A percentile compares a stretch with the other conserved stretches of the same genome.
These are phyloP conservation scores for Propsilocerus akamusi DNA, from an alignment of 1,140 invertebrate genomes.

Conservation along the genomic window DNA sequence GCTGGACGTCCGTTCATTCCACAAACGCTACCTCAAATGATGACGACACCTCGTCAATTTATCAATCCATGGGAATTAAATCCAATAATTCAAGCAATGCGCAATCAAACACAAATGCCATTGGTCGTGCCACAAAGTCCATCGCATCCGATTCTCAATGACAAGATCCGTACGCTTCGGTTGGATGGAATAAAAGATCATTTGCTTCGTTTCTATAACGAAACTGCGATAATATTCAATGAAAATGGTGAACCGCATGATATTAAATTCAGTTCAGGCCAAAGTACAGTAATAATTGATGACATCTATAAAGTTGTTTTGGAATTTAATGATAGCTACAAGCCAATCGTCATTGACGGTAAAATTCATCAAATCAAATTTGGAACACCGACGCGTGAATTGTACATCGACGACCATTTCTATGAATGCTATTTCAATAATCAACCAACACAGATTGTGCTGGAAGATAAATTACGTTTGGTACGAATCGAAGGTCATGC, in stretches of 20 bases:
- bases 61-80: not conserved
- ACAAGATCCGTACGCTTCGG: constrained; percentile 15
- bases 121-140: constrained; percentile 12
- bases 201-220: constrained; percentile 61
- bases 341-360: constrained; percentile 49
- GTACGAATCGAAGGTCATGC: constrained; percentile 71
- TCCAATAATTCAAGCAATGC: constrained; percentile 10
- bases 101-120: constrained; percentile 5
- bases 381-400: constrained; percentile 78
- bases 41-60: not conserved
- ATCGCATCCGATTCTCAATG: constrained; percentile 35
- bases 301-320: constrained; percentile 46
- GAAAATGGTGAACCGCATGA: constrained; percentile 57
- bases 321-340: constrained; percentile 51
- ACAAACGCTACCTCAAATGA: not conserved
- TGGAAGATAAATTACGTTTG: constrained; percentile 54
- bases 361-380: constrained; percentile 60
- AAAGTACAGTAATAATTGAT: constrained; percentile 43
- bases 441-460: constrained; percentile 59
- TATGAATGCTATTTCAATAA: constrained; percentile 87
- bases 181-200: constrained; percentile 37
- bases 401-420: constrained; percentile 71
- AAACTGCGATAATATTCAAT: constrained; percentile 67
- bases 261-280: constrained; percentile 60
- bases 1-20: not conserved